These are phyloP conservation scores for Poecilus cupreus DNA, from an alignment of 2,888 invertebrate species.

Conservation along the genomic window DNA sequence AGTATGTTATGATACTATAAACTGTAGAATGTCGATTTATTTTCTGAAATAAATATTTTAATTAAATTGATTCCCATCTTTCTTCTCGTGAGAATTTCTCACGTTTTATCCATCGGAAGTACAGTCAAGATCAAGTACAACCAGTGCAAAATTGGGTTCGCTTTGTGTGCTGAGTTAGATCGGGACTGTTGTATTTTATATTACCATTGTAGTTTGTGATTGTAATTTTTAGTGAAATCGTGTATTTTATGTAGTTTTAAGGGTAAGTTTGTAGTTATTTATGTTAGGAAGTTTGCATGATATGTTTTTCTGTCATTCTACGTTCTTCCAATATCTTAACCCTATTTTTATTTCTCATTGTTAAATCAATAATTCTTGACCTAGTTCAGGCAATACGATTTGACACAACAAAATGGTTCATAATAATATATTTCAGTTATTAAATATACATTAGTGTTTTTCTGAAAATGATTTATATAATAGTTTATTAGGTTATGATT, in stretches of 20 bases:
- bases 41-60: slow-evolving; percentile 8
- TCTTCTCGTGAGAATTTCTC: slow-evolving; percentile 21
- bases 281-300: background rate
- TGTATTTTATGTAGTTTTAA: background rate
- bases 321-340: slow-evolving; percentile 21
- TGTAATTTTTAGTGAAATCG: background rate
- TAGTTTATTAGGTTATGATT: background rate
- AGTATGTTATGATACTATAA: slow-evolving; percentile 2
- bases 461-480: background rate
- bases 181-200: background rate
- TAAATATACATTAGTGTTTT: background rate
- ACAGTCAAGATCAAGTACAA: slow-evolving; percentile 35
- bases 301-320: background rate
- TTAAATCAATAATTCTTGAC: slow-evolving; percentile 55
- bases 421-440: background rate
- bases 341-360: slow-evolving; percentile 36
- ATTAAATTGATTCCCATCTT: background rate
- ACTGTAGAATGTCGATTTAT: background rate
- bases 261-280: background rate
- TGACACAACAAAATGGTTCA: slow-evolving; percentile 20
- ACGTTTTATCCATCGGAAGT: background rate
- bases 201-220: background rate
- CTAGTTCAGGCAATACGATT: slow-evolving; percentile 18
- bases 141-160: slow-evolving; percentile 2
- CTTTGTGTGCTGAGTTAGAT: background rate